Evolutionary conservation across 2,797 vertebrate genomes (phyloP).

Genomic region (Poeciliopsis presidionis): DNA sequence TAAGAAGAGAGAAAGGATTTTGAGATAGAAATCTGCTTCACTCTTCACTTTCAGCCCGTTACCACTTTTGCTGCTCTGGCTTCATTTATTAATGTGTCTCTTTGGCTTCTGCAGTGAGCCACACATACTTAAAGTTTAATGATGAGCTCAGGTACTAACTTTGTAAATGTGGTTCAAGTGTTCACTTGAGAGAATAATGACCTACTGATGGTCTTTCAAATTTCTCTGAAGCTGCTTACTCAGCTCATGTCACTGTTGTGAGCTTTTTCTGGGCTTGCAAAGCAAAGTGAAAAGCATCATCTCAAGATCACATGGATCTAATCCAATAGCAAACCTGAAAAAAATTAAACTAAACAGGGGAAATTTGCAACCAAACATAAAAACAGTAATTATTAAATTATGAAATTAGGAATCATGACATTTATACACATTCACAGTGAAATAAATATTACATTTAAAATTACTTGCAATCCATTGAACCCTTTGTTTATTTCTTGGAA

Average conservation of each 20-base stretch:
- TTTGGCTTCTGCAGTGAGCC: slow-evolving; percentile 7
- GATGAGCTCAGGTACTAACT: slow-evolving; percentile 33
- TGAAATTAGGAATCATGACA: not conserved
- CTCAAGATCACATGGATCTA: slow-evolving; percentile 16
- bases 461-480: slow-evolving; percentile 6
- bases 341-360: not conserved
- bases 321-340: not conserved
- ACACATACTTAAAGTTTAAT: slow-evolving; percentile 45
- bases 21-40: slow-evolving; percentile 5
- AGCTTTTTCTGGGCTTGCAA: slow-evolving; percentile 6
- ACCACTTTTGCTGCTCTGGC: not conserved
- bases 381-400: not conserved
- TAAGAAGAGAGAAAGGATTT: not conserved
- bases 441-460: slow-evolving; percentile 6
- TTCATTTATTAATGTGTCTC: slow-evolving; percentile 13
- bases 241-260: slow-evolving; percentile 5
- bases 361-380: not conserved
- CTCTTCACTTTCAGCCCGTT: slow-evolving; percentile 1
- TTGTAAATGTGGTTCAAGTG: slow-evolving; percentile 34
- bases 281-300: slow-evolving; percentile 3
- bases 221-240: slow-evolving; percentile 18
- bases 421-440: not conserved
- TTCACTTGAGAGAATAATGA: slow-evolving; percentile 41
- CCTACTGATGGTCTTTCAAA: slow-evolving; percentile 15
- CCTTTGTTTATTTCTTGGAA: slow-evolving; percentile 13